A percentile compares a stretch with the other conserved stretches of the same genome.
These are phyloP conservation scores for Kradibia gibbosae DNA, from an alignment of 1,140 invertebrate genomes.

Conservation along the genomic window DNA sequence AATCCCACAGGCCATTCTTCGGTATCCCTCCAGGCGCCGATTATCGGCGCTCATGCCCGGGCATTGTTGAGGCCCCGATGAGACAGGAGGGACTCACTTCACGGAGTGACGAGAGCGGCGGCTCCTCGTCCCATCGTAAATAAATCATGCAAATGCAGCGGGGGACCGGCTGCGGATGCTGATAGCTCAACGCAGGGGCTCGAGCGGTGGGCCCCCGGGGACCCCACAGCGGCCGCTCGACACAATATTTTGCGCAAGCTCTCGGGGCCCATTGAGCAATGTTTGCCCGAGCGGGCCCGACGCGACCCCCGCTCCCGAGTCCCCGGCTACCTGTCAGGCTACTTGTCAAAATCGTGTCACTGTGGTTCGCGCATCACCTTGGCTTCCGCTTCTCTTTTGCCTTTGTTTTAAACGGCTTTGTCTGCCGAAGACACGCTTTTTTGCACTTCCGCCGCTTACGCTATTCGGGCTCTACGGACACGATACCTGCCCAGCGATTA, in stretches of 20 bases:
- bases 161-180: slow-evolving; percentile 39
- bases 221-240: slow-evolving; percentile 6
- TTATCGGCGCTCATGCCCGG: slow-evolving; percentile 45
- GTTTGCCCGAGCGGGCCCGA: neutral
- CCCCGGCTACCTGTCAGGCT: neutral
- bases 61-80: slow-evolving; percentile 31
- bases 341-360: slow-evolving; percentile 28
- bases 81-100: slow-evolving; percentile 22
- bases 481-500: neutral
- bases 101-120: slow-evolving; percentile 7
- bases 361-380: neutral
- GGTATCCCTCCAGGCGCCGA: slow-evolving; percentile 32
- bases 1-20: neutral
- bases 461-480: neutral
- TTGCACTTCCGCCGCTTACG: neutral
- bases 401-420: neutral
- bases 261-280: neutral
- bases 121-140: slow-evolving; percentile 32
- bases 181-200: slow-evolving; percentile 16
- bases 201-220: neutral
- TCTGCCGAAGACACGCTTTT: neutral
- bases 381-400: neutral
- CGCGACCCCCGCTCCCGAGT: neutral
- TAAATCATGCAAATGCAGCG: slow-evolving; percentile 53
- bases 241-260: slow-evolving; percentile 57